These are phyloP conservation scores for Papilio demoleus DNA, from an alignment of 2,888 invertebrate genomes.

Conservation along the genomic window DNA sequence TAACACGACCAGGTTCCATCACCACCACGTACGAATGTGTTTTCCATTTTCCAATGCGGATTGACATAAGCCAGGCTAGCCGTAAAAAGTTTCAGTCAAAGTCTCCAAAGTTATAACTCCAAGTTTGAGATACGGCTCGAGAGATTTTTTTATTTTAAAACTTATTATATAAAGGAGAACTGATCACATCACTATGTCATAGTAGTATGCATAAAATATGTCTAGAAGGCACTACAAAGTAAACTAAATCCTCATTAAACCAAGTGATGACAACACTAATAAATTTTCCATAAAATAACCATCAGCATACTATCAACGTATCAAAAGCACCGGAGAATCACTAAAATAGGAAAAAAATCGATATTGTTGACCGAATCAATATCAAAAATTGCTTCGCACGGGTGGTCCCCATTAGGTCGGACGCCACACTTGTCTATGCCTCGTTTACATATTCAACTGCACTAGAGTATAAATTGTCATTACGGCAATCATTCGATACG, in stretches of 20 bases:
- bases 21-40: no score
- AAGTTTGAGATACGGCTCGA: no score
- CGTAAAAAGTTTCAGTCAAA: no score
- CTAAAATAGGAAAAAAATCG: slow-evolving; percentile 30
- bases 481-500: slow-evolving; percentile 76
- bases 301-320: slow-evolving; percentile 33
- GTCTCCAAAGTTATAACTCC: no score
- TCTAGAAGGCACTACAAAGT: slow-evolving; percentile 4
- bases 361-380: slow-evolving; percentile 37
- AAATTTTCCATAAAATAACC: slow-evolving; percentile 37
- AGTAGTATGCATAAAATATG: neutral
- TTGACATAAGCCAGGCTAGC: no score
- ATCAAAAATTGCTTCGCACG: slow-evolving; percentile 49
- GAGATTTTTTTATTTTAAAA: no score
- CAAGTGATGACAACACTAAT: slow-evolving; percentile 31
- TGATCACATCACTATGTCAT: neutral
- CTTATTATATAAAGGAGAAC: no score
- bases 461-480: slow-evolving; percentile 79
- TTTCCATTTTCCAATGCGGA: no score
- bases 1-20: no score
- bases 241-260: slow-evolving; percentile 27
- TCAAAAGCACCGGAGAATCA: slow-evolving; percentile 28
- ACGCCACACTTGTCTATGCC: slow-evolving; percentile 63
- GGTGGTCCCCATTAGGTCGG: slow-evolving; percentile 71
- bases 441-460: slow-evolving; percentile 76